Percentiles rank a stretch among this genome's conserved stretches.
phyloP scores from a whole-genome alignment of 2,113 vertebrate genomes.

The Corythoichthys intestinalis region DNA sequence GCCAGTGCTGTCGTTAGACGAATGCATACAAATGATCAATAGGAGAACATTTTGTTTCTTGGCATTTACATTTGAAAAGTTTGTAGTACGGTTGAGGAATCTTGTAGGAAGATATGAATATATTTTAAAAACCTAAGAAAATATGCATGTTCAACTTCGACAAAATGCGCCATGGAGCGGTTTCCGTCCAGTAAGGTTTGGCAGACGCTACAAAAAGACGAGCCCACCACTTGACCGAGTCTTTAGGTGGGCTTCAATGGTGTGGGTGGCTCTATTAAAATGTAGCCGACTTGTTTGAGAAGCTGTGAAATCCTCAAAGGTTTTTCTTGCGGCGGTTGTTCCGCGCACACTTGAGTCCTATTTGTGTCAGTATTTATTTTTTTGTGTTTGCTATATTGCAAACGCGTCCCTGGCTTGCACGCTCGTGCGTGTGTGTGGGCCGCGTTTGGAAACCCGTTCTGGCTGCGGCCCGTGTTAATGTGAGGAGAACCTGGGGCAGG shows the following conservation, averaged over 20 bases:
- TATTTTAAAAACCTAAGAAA: too few relatives aligned
- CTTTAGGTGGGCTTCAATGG: slow-evolving; percentile 70
- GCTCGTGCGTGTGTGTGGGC: slow-evolving; percentile 50
- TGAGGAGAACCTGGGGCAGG: slow-evolving; percentile 80
- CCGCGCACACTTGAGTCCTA: slow-evolving; percentile 8
- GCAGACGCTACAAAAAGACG: slow-evolving; percentile 65
- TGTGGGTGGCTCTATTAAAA: slow-evolving; percentile 77
- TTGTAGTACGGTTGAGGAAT: too few relatives aligned
- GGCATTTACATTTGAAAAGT: too few relatives aligned
- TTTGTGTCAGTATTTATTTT: slow-evolving; percentile 22
- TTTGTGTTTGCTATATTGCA: slow-evolving; percentile 33
- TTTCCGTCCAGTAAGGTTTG: slow-evolving; percentile 58
- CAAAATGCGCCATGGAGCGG: too few relatives aligned
- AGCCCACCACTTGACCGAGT: slow-evolving; percentile 65
- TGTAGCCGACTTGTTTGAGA: slow-evolving; percentile 77
- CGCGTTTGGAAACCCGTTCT: slow-evolving; percentile 70
- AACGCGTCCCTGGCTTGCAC: slow-evolving; percentile 42
- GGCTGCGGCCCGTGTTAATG: slow-evolving; percentile 73
- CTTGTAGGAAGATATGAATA: too few relatives aligned
- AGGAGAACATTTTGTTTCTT: background rate
- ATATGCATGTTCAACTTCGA: too few relatives aligned
- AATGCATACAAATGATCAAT: too few relatives aligned
- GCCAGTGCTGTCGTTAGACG: too few relatives aligned
- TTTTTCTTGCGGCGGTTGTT: background rate
- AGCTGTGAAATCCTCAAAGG: slow-evolving; percentile 73